Evolutionary conservation across 1,140 invertebrate species (phyloP).

Genomic region (Leucophenga varia): DNA sequence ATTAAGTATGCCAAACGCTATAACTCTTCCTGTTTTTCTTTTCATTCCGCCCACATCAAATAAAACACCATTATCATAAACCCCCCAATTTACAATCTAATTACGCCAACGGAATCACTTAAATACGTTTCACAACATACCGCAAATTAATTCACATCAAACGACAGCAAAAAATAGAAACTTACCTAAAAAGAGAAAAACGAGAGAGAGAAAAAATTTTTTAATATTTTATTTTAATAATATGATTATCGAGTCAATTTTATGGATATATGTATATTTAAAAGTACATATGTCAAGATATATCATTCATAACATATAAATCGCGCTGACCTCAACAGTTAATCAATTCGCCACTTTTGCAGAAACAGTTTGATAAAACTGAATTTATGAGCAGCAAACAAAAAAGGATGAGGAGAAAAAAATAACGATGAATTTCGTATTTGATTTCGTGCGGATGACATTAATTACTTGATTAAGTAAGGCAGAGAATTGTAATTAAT

Average conservation of each 20-base stretch:
- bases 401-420: too few species aligned
- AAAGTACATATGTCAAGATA: background rate
- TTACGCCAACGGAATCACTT: constrained; percentile 1
- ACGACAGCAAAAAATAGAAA: constrained; percentile 9
- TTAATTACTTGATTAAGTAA: constrained; percentile 39
- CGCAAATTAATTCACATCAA: constrained; percentile 20
- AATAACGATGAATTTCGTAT: too few species aligned
- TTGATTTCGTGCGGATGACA: constrained; percentile 19
- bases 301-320: constrained; percentile 13
- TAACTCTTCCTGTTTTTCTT: too few species aligned
- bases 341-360: constrained; percentile 22
- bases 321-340: constrained; percentile 14
- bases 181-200: constrained; percentile 36
- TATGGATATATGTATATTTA: constrained; percentile 3
- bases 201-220: constrained; percentile 15
- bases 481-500: constrained; percentile 26
- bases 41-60: too few species aligned
- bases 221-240: constrained; percentile 17
- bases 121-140: constrained; percentile 24
- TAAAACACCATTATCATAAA: too few species aligned
- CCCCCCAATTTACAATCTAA: constrained; percentile 3
- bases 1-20: too few species aligned
- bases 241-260: constrained; percentile 6
- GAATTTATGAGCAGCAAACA: constrained; percentile 28
- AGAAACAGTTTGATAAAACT: constrained; percentile 31